A percentile compares a stretch with the other conserved stretches of the same genome.
Conservation (phyloP, 2,113 vertebrate genomes). For the Zapornia atra region DNA sequence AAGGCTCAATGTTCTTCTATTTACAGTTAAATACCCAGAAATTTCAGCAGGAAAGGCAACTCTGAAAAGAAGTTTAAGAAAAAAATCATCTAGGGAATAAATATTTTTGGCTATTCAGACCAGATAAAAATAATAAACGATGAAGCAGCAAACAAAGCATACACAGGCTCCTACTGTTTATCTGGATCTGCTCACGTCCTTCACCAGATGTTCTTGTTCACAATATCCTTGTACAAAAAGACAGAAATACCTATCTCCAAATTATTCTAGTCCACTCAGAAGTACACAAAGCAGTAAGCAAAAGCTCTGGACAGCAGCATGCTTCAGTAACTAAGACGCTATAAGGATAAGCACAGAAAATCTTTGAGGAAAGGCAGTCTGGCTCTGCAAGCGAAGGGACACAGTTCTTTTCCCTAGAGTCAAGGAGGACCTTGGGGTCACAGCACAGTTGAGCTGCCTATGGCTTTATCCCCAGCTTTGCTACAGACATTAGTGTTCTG, state of each 20-base stretch:
- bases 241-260: not conserved
- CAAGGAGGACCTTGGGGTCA: not conserved
- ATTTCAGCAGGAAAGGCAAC: not conserved
- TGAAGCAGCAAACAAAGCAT: not conserved
- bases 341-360: not conserved
- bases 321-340: not conserved
- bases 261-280: not conserved
- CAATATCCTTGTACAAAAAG: not conserved
- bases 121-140: not conserved
- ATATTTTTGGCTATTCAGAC: not conserved
- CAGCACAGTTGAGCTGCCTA: not conserved
- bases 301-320: not conserved
- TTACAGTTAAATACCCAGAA: not conserved
- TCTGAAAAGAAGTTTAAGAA: not conserved
- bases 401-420: not conserved
- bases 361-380: not conserved
- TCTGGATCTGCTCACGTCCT: not conserved
- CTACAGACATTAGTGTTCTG: not conserved
- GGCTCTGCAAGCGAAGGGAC: not conserved
- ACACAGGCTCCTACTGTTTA: not conserved
- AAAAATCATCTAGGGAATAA: not conserved
- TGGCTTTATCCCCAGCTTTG: not conserved
- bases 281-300: not conserved
- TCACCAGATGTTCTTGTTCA: not conserved
- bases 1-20: not conserved